Conservation (phyloP, 2,113 vertebrate genomes). For the Agapornis roseicollis region DNA sequence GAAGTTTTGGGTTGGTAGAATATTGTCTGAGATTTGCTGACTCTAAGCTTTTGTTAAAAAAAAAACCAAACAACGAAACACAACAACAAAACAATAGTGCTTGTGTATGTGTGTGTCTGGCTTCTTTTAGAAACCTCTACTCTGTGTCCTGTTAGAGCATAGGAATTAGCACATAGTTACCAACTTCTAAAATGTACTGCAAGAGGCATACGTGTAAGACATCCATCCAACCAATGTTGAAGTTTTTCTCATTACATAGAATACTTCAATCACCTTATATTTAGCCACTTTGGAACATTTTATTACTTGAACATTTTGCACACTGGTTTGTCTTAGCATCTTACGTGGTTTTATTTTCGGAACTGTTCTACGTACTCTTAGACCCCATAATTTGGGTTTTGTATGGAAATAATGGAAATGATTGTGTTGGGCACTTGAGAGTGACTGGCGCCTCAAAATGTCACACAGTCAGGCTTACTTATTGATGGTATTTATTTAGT, state of each 20-base stretch:
- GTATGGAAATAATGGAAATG: neutral
- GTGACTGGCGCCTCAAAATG: neutral
- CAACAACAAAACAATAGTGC: neutral
- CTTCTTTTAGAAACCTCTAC: neutral
- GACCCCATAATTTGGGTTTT: neutral
- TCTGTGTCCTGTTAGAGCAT: neutral
- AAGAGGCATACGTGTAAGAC: neutral
- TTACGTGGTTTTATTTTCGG: neutral
- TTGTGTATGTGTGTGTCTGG: neutral
- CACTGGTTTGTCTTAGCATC: neutral
- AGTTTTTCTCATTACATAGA: neutral
- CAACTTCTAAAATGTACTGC: neutral
- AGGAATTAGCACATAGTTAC: neutral
- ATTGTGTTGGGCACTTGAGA: neutral
- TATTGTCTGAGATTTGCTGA: neutral
- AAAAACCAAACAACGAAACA: too few species aligned
- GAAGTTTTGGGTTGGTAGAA: neutral
- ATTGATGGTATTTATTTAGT: neutral
- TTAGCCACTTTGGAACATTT: neutral
- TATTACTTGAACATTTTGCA: neutral
- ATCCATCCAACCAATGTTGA: neutral
- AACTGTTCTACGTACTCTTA: neutral
- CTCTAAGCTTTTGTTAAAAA: neutral
- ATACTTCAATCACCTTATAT: neutral
- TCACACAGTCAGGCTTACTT: neutral